Base-by-base conservation (phyloP, 2,888 invertebrate genomes). In the Ectemnius lituratus region DNA sequence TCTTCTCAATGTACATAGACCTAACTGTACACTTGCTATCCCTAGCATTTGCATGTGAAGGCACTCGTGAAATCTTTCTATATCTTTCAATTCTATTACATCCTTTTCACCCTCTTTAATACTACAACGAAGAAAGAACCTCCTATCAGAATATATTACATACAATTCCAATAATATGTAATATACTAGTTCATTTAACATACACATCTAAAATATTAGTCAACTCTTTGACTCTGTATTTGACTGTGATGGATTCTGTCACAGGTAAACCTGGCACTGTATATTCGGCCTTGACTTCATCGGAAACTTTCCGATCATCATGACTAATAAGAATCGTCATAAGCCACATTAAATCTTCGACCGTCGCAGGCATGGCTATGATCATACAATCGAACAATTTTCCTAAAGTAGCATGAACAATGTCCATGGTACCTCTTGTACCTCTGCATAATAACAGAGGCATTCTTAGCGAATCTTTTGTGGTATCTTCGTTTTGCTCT, bases 331-430 rank as follows among this genome's bases (percentile, higher is more conserved):
- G 45, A 59, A 90, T 87, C 1, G 87, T 82, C 4, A 88, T 16
- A 4, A 91, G 74, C 91, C 90, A 91, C 52, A 79, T 78, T 0
- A 90, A 84, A 73, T 90, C 91, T 27, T 87, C 84, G 8, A 86
- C 80, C 4, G 70, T 83, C 2, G 83, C 77, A 4, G 86, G 73
- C 46, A 90, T 57, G 5, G 82, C 52, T 27, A 87, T 76, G 37
- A 90, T 76, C 37, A 82, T 80, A 45, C 90, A 90, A 69, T 90
- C 90, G 74, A 91, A 91, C 85, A 90, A 87, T 23, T 79, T 84
- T 27, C 74, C 64, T 37, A 91, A 70, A 4, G 83, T 80, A n/a
- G 68, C 59, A 67, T 91, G 88, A 5, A 90, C 88, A 2, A 83
- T 82, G 4, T 80, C 76, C 65, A 86, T 88, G 13, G 86, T 80